These are phyloP conservation scores for Gallinago media DNA, from an alignment of 2,113 vertebrate genomes.

Conservation along the genomic window DNA sequence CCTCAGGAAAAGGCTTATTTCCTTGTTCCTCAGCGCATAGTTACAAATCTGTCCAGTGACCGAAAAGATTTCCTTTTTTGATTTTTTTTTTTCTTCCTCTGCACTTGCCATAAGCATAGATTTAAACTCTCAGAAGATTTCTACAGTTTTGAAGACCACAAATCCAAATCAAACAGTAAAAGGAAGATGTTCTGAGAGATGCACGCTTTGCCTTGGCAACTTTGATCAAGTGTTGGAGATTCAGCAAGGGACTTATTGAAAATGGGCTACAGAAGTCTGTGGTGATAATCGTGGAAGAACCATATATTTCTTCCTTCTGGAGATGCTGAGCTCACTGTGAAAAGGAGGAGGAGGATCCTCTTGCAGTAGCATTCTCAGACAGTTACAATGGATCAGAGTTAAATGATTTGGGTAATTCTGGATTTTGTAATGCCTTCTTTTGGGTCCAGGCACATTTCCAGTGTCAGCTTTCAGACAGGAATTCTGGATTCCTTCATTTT, in stretches of 20 bases:
- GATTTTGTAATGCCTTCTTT: not conserved
- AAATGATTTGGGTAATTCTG: not conserved
- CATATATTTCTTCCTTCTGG: not conserved
- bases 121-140: not conserved
- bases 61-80: not conserved
- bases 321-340: not conserved
- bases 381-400: not conserved
- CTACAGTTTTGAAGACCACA: not conserved
- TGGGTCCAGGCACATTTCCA: not conserved
- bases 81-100: not conserved
- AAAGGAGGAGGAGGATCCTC: not conserved
- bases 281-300: not conserved
- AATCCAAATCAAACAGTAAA: not conserved
- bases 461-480: not conserved
- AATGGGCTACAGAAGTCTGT: not conserved
- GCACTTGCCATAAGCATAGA: accelerated
- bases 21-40: not conserved
- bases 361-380: not conserved
- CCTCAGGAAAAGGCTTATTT: not conserved
- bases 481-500: conserved; percentile 14
- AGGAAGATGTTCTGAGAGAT: not conserved
- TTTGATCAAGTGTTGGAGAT: not conserved
- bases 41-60: not conserved
- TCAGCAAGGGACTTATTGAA: not conserved
- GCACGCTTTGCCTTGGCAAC: not conserved